A percentile compares a stretch with the other conserved stretches of the same genome.
These are phyloP conservation scores for Pseudomyrmex cubaensis DNA, from an alignment of 1,140 invertebrate genomes.

Conservation along the genomic window DNA sequence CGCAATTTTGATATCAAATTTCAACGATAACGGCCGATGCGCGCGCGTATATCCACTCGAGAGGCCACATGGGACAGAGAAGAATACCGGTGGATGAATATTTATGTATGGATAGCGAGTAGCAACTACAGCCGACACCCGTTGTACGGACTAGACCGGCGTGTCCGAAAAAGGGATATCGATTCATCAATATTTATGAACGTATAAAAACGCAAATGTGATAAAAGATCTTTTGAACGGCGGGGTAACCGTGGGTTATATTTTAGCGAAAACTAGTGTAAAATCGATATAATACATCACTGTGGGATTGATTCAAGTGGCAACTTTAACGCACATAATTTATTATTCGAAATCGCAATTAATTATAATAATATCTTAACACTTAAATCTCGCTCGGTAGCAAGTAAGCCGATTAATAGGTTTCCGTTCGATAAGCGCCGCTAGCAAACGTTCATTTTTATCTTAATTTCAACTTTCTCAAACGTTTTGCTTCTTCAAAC, in stretches of 20 bases:
- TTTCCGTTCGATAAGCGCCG: no score
- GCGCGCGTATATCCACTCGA: background rate
- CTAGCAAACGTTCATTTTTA: no score
- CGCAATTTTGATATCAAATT: slow-evolving; percentile 54
- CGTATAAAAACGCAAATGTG: slow-evolving; percentile 27
- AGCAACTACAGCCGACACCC: slow-evolving; percentile 20
- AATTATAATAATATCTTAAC: no score
- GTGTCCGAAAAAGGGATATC: slow-evolving; percentile 40
- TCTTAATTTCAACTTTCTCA: no score
- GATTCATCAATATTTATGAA: slow-evolving; percentile 58
- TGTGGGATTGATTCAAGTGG: background rate
- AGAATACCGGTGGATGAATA: slow-evolving; percentile 44
- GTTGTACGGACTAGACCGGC: slow-evolving; percentile 36
- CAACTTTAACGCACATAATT: no score
- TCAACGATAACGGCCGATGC: slow-evolving; percentile 24
- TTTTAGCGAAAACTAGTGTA: slow-evolving; percentile 33
- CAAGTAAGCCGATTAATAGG: no score
- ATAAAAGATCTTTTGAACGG: slow-evolving; percentile 40
- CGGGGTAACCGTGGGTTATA: slow-evolving; percentile 23
- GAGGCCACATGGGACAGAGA: slow-evolving; percentile 10
- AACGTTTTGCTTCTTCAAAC: no score
- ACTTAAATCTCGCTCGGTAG: no score
- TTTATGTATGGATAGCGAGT: slow-evolving; percentile 53
- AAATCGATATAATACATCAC: slow-evolving; percentile 2
- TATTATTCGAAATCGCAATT: no score